Evolutionary conservation across 1,140 invertebrate genomes (phyloP).

Genomic region (Drosophila repleta): DNA sequence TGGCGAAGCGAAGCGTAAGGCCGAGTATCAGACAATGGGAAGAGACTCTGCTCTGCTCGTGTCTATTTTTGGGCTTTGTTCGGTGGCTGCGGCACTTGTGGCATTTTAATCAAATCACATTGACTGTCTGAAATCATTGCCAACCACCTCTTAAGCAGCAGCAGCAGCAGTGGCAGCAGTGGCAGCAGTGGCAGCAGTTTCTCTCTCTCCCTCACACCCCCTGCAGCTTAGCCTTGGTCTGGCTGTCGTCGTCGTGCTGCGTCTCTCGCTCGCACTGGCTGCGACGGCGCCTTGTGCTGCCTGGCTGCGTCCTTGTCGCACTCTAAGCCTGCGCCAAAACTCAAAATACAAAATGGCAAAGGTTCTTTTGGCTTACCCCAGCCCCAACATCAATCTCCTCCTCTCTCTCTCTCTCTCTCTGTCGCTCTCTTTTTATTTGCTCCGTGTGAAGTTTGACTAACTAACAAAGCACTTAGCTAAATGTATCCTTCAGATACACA

Average conservation of each 20-base stretch:
- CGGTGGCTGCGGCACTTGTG: conserved; percentile 45
- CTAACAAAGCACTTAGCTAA: conserved; percentile 66
- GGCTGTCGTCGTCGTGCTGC: conserved; percentile 38
- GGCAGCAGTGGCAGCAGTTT: not conserved
- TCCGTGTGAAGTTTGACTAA: conserved; percentile 52
- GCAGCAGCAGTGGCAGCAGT: not conserved
- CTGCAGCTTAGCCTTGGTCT: conserved; percentile 2
- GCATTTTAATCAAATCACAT: conserved; percentile 77
- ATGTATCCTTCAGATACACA: conserved; percentile 53
- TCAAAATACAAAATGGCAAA: conserved; percentile 75
- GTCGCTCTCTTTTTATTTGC: conserved; percentile 45
- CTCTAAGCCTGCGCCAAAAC: conserved; percentile 72
- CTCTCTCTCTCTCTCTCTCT: not conserved
- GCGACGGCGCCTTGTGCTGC: not conserved
- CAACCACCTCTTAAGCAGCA: conserved; percentile 11
- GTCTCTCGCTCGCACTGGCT: not conserved
- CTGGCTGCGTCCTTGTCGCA: conserved; percentile 47
- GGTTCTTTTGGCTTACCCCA: conserved; percentile 26
- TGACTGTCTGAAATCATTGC: conserved; percentile 32
- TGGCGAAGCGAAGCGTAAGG: conserved; percentile 59
- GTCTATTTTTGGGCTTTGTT: conserved; percentile 55
- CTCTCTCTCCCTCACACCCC: conserved; percentile 20
- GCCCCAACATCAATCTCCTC: not conserved
- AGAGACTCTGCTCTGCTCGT: too few relatives aligned
- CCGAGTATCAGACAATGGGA: conserved; percentile 35